These are phyloP conservation scores for Nomada hirtipes DNA, from an alignment of 2,888 invertebrate species.

Conservation along the genomic window DNA sequence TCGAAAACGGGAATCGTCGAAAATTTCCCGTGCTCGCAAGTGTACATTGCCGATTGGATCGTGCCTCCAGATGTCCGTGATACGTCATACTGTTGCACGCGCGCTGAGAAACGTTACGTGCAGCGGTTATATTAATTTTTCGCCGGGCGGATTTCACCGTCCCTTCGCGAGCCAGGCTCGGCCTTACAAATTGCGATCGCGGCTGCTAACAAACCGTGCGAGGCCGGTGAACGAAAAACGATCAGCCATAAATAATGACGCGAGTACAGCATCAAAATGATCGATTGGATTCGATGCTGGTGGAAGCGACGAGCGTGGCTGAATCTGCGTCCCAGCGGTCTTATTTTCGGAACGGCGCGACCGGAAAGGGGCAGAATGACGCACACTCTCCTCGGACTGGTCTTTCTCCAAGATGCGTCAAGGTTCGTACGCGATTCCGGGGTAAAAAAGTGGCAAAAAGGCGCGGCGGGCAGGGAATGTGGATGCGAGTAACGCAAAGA, in stretches of 20 bases:
- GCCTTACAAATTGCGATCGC: constrained; percentile 71
- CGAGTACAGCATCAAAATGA: constrained; percentile 22
- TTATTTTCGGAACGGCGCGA: too few relatives aligned
- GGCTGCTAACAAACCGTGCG: constrained; percentile 68
- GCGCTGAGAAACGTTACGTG: constrained; percentile 42
- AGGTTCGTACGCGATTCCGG: background rate
- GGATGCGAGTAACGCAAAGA: constrained; percentile 46
- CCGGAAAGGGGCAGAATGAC: background rate
- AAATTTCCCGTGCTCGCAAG: background rate
- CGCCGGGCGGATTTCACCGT: constrained; percentile 24
- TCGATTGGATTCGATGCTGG: background rate
- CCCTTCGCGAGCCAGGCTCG: constrained; percentile 33
- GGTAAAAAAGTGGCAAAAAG: background rate
- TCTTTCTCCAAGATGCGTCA: background rate
- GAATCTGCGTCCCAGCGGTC: too few relatives aligned
- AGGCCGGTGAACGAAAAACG: constrained; percentile 59
- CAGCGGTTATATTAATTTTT: constrained; percentile 60
- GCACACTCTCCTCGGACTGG: background rate
- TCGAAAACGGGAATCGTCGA: background rate
- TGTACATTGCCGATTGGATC: constrained; percentile 1
- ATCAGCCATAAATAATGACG: constrained; percentile 49
- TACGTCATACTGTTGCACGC: constrained; percentile 63
- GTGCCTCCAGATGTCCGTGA: constrained; percentile 67
- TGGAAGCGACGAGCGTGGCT: too few relatives aligned
- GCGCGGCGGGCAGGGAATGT: constrained; percentile 25